Evolutionary conservation across 2,888 invertebrate species (phyloP).

Genomic region (Ophion slaviceki): DNA sequence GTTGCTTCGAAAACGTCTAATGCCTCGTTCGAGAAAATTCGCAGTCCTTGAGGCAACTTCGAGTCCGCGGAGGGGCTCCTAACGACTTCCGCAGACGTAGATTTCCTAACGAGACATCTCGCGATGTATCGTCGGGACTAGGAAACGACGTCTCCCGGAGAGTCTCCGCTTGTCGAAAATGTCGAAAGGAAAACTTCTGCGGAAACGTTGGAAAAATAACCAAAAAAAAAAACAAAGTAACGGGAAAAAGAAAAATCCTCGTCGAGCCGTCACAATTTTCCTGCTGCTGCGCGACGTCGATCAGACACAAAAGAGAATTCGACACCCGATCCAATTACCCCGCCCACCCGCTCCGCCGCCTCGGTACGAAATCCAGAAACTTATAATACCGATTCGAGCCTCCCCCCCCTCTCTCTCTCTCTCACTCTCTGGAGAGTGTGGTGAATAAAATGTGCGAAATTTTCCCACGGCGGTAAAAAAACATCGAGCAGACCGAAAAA

Average conservation of each 20-base stretch:
- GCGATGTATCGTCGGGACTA: not conserved
- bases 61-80: not conserved
- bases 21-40: not conserved
- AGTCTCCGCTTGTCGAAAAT: not conserved
- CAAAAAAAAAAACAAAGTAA: not conserved
- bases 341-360: not conserved
- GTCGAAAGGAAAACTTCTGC: constrained; percentile 33
- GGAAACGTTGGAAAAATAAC: constrained; percentile 29
- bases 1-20: not conserved
- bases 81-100: constrained; percentile 36
- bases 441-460: not conserved
- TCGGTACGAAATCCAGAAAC: not conserved
- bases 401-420: not conserved
- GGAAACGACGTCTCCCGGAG: constrained; percentile 8
- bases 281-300: not conserved
- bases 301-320: constrained; percentile 17
- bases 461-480: not conserved
- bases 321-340: constrained; percentile 40
- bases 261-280: constrained; percentile 33
- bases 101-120: constrained; percentile 51
- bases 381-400: not conserved
- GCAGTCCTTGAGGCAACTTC: not conserved
- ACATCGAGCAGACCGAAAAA: not conserved
- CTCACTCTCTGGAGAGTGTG: not conserved
- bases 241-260: constrained; percentile 17